Percentiles rank a stretch among this genome's conserved stretches.
Evolutionary conservation across 2,888 invertebrate species (phyloP).

Genomic region (Eupeodes luniger): DNA sequence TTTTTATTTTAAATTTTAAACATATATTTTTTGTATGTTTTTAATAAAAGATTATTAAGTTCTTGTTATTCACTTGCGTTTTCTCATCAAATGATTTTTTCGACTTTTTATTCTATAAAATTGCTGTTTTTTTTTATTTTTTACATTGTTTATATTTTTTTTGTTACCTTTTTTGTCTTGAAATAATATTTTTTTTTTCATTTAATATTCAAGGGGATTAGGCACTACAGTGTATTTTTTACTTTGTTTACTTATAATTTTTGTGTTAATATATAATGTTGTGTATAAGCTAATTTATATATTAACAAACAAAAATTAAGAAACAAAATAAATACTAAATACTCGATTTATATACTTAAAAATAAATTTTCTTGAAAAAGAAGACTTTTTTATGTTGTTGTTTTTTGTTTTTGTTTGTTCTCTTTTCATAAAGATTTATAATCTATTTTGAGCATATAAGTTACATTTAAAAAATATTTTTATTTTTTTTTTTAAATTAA

Average conservation of each 20-base stretch:
- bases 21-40: constrained; percentile 53
- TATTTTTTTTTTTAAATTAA: constrained; percentile 10
- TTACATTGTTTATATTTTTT: constrained; percentile 51
- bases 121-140: constrained; percentile 77
- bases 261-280: constrained; percentile 74
- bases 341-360: constrained; percentile 34
- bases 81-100: constrained; percentile 75
- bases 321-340: constrained; percentile 44
- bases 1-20: constrained; percentile 31
- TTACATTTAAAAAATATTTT: constrained; percentile 65
- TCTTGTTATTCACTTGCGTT: constrained; percentile 83
- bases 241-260: constrained; percentile 65
- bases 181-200: constrained; percentile 62
- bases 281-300: constrained; percentile 74
- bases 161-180: constrained; percentile 77
- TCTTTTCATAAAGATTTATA: constrained; percentile 54
- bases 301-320: constrained; percentile 49
- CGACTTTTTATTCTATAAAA: constrained; percentile 60
- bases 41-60: constrained; percentile 41
- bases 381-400: constrained; percentile 24
- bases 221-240: constrained; percentile 80
- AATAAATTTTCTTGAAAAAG: constrained; percentile 43
- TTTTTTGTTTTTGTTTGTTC: constrained; percentile 20
- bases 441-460: constrained; percentile 76
- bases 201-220: constrained; percentile 78